Conservation (phyloP, 2,113 vertebrate genomes). For the Seriola aureovittata region DNA sequence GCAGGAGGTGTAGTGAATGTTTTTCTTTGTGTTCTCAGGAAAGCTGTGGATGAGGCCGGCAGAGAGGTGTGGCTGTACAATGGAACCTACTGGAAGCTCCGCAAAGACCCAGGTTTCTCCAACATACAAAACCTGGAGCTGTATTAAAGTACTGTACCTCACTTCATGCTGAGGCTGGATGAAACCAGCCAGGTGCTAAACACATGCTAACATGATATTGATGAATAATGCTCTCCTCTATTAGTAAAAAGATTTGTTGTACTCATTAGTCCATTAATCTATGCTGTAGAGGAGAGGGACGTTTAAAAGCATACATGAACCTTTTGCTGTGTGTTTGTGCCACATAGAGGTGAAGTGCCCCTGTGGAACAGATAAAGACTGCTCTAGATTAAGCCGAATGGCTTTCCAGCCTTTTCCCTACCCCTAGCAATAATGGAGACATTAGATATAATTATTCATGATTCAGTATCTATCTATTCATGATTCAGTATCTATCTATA, state of each 20-base stretch:
- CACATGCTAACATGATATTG: neutral
- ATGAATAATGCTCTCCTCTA: neutral
- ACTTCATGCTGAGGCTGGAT: neutral
- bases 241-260: neutral
- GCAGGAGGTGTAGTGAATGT: neutral
- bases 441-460: conserved; percentile 1
- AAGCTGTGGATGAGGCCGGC: conserved; percentile 83
- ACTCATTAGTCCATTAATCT: neutral
- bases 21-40: conserved; percentile 73
- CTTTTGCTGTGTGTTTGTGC: conserved; percentile 8
- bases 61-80: conserved; percentile 91
- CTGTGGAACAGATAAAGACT: conserved; percentile 60
- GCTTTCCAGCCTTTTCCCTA: conserved; percentile 28
- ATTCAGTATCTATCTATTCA: neutral
- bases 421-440: conserved; percentile 16
- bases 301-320: conserved; percentile 56
- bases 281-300: neutral
- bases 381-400: conserved; percentile 39
- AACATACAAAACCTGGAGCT: conserved; percentile 88
- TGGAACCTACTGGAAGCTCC: conserved; percentile 91
- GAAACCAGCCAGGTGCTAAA: neutral
- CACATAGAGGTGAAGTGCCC: conserved; percentile 55
- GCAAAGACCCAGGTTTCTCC: conserved; percentile 88
- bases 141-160: conserved; percentile 84
- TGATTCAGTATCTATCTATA: neutral